These are phyloP conservation scores for Phycodurus eques DNA, from an alignment of 2,113 vertebrate genomes.

Conservation along the genomic window DNA sequence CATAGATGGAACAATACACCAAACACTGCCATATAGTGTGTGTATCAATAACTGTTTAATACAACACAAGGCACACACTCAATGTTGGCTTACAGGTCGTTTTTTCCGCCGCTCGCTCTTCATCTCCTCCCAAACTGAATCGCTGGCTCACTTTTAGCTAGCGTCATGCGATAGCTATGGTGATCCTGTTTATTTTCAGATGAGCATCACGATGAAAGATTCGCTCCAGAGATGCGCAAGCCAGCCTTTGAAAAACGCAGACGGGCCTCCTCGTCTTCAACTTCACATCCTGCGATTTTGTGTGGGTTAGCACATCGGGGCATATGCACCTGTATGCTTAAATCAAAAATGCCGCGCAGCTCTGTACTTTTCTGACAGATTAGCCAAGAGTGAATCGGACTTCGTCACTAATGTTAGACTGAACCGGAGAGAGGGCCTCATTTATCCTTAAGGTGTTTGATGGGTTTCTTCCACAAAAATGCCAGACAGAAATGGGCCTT, in stretches of 20 bases:
- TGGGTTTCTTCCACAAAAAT: too few relatives aligned
- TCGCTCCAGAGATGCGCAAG: neutral
- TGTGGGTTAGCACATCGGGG: neutral
- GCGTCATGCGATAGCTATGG: neutral
- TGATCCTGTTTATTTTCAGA: constrained; percentile 13
- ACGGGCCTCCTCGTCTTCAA: neutral
- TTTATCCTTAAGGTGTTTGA: too few relatives aligned
- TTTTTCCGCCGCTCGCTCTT: neutral
- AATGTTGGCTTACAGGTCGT: neutral
- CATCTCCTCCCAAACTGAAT: neutral
- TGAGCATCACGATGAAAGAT: constrained; percentile 1
- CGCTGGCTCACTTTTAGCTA: neutral
- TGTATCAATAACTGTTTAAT: too few relatives aligned
- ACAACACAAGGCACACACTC: neutral
- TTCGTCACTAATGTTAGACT: too few relatives aligned
- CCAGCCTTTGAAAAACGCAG: neutral
- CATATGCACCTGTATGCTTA: too few relatives aligned
- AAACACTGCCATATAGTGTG: too few relatives aligned
- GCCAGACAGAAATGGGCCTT: too few relatives aligned
- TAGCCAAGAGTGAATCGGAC: too few relatives aligned
- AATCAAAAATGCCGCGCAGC: too few relatives aligned
- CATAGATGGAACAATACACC: too few relatives aligned
- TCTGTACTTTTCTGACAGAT: too few relatives aligned
- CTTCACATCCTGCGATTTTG: neutral
- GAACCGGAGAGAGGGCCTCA: too few relatives aligned